Evolutionary conservation across 2,888 invertebrate species (phyloP).

Genomic region (Palloptera scutellata): DNA sequence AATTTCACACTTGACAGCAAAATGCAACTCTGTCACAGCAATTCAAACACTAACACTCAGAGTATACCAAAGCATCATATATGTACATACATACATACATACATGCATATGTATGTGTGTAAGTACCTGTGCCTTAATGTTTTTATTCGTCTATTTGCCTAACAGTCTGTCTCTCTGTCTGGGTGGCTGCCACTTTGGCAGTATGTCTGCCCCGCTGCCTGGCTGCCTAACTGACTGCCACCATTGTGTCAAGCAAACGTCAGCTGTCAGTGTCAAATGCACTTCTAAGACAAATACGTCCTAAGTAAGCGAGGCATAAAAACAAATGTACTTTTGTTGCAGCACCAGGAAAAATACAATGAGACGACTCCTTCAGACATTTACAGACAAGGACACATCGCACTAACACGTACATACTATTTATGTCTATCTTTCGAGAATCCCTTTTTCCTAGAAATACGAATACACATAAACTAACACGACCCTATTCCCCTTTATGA

Average conservation of each 20-base stretch:
- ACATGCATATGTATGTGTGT: background rate
- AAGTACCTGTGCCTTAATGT: background rate
- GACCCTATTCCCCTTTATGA: no score
- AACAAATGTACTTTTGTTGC: no score
- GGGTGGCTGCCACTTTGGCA: background rate
- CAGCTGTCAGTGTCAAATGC: conserved; percentile 58
- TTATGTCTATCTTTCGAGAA: no score
- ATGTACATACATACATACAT: background rate
- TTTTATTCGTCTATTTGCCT: background rate
- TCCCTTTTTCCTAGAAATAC: no score
- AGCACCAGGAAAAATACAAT: no score
- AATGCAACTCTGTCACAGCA: conserved; percentile 18
- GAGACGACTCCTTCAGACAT: no score
- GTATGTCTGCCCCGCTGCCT: conserved; percentile 2
- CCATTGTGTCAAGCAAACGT: conserved; percentile 53
- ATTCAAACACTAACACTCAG: background rate
- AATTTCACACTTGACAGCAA: conserved; percentile 21
- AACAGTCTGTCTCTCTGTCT: background rate
- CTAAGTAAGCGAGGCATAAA: no score
- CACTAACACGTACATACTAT: no score
- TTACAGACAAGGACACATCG: no score
- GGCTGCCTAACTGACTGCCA: conserved; percentile 9
- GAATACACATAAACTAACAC: no score
- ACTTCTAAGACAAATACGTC: conserved; percentile 14
- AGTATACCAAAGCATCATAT: no score